Conservation (phyloP, 2,797 vertebrate species). For the Periparus ater region DNA sequence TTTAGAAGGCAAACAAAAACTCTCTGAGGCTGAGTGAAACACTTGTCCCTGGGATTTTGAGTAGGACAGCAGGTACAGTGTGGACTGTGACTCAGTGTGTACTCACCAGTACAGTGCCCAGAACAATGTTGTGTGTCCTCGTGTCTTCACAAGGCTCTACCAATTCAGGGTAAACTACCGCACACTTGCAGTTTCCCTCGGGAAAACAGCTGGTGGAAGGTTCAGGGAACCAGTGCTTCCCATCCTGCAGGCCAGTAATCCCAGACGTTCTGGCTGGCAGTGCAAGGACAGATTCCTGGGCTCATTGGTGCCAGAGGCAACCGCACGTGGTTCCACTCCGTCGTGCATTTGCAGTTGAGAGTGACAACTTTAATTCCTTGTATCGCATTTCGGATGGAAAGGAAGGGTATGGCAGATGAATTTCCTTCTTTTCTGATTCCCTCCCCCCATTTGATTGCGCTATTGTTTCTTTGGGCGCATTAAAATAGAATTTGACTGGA, state of each 20-base stretch:
- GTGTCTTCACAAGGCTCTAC: not conserved
- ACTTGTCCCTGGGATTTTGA: not conserved
- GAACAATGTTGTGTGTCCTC: rapidly evolving
- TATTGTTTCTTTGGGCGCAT: not conserved
- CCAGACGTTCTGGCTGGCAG: rapidly evolving
- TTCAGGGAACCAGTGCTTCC: not conserved
- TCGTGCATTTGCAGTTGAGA: not conserved
- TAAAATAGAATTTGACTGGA: not conserved
- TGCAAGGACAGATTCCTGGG: not conserved
- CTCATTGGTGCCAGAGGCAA: rapidly evolving
- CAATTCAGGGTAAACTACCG: rapidly evolving
- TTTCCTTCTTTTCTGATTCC: not conserved
- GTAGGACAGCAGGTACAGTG: rapidly evolving
- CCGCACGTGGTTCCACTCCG: not conserved
- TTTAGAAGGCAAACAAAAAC: not conserved
- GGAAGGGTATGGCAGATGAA: not conserved
- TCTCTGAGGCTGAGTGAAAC: not conserved
- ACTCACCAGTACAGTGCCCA: rapidly evolving
- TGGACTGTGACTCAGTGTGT: not conserved
- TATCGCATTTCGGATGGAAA: not conserved
- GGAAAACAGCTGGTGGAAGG: rapidly evolving
- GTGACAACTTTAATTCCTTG: not conserved
- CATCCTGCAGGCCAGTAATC: not conserved
- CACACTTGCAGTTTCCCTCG: rapidly evolving
- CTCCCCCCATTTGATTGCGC: not conserved